Evolutionary conservation across 2,113 vertebrate species (phyloP), one percentile per base, ranked within the genome.

Genomic region (Sminthopsis crassicaudata): DNA sequence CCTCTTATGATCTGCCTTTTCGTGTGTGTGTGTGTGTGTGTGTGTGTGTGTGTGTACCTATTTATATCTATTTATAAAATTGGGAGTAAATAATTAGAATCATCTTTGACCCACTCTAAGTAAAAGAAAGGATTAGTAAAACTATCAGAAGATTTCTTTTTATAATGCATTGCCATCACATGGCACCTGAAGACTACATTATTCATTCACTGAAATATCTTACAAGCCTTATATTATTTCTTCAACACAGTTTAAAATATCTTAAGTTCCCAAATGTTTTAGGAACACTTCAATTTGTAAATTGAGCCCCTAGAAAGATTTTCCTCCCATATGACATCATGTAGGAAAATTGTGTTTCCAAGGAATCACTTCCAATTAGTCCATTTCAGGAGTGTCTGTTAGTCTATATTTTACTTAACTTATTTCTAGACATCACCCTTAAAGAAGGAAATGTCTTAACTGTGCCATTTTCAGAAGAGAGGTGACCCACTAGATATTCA

Each of bases 331-430:
- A 0, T 57, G 90, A 2, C 26, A 16, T 91, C 46, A n/a, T 90
- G n/a, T 54, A 30, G 94, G 36, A 57, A 88, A 92, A 93, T 94
- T 84, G 54, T 91, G 54, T 93, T 95, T 95, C 90, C 51, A 95
- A 50, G 26, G 50, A 60, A 55, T 76, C 84, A 92, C 53, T 90
- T 92, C 48, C 36, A 94, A 3, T 95, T 93, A 25, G 24, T 92
- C 94, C 51, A 36, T 91, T 96, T 96, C 94, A 93, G 76, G 67
- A 96, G 95, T 46, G 27, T 97, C 46, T 90, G 36, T 25, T 95
- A 46, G 48, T 92, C 90, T 95, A 46, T 91, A 48, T 50, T 90
- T 84, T 97, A 36, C 93, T 93, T 95, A 93, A 93, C 93, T 93
- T 26, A 90, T 51, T 90, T 90, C 89, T 2, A 46, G 27, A 48